Evolutionary conservation across 2,888 invertebrate species (phyloP).

Genomic region (Malacosoma neustria): DNA sequence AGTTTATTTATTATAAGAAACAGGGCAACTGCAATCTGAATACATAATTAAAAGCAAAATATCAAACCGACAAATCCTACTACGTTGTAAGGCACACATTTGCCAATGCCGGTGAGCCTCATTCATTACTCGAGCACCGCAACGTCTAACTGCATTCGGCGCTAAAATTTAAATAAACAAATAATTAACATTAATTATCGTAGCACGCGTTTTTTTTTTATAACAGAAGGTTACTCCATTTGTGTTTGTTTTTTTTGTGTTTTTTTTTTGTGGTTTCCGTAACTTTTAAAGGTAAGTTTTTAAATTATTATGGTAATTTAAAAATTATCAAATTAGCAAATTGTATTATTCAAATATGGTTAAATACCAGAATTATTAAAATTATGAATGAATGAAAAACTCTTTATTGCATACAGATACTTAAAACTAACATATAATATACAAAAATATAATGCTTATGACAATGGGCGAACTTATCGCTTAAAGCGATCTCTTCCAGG

Average conservation of each 20-base stretch:
- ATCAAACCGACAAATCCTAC: constrained; percentile 42
- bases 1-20: background rate
- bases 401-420: too few relatives aligned
- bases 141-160: constrained; percentile 50
- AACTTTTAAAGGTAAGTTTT: background rate
- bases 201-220: background rate
- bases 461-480: too few relatives aligned
- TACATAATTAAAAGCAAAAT: constrained; percentile 30
- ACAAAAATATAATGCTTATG: too few relatives aligned
- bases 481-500: too few relatives aligned
- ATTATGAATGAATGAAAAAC: too few relatives aligned
- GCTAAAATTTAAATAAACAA: constrained; percentile 10
- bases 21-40: constrained; percentile 1
- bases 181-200: constrained; percentile 4
- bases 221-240: too few relatives aligned
- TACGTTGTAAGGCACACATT: constrained; percentile 58
- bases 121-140: constrained; percentile 61
- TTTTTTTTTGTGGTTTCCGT: background rate
- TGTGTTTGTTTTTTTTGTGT: background rate
- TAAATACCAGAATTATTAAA: too few relatives aligned
- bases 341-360: too few relatives aligned
- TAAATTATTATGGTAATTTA: too few relatives aligned
- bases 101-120: constrained; percentile 62
- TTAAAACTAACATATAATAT: too few relatives aligned
- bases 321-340: too few relatives aligned